Evolutionary conservation across 2,888 invertebrate genomes (phyloP).

Genomic region (Achlya flavicornis): DNA sequence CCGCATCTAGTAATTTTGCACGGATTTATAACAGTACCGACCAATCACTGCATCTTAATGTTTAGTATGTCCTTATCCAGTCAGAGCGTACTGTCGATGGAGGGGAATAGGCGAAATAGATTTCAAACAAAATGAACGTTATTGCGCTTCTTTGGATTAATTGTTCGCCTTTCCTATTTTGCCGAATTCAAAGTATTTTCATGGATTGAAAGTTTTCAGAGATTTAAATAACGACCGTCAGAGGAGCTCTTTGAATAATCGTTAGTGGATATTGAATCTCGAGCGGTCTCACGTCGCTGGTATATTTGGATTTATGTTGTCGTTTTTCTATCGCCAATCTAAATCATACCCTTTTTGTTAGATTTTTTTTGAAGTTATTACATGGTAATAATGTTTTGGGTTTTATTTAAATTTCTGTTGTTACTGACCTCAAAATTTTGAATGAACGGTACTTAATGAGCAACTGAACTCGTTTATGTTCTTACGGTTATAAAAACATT

Average conservation of each 20-base stretch:
- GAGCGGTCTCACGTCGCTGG: constrained; percentile 13
- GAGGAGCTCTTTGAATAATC: constrained; percentile 27
- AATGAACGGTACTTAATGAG: constrained; percentile 24
- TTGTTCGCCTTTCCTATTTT: neutral
- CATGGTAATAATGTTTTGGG: neutral
- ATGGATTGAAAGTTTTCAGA: constrained; percentile 12
- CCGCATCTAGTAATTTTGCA: too few species aligned
- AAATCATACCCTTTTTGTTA: neutral
- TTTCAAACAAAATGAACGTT: too few species aligned
- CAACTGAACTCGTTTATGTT: constrained; percentile 25
- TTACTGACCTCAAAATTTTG: neutral
- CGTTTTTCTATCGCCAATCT: neutral
- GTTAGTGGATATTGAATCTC: constrained; percentile 33
- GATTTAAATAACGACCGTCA: constrained; percentile 28
- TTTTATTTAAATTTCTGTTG: neutral
- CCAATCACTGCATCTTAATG: too few species aligned
- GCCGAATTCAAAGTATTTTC: neutral
- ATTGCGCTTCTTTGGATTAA: too few species aligned
- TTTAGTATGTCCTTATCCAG: too few species aligned
- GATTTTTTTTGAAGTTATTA: neutral
- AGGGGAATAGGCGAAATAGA: too few species aligned
- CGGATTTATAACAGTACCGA: too few species aligned
- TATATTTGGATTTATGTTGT: constrained; percentile 16
- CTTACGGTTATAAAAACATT: constrained; percentile 16
- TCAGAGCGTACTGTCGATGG: too few species aligned